phyloP scores from a whole-genome alignment of 2,888 invertebrate genomes.

The Acleris holmiana region DNA sequence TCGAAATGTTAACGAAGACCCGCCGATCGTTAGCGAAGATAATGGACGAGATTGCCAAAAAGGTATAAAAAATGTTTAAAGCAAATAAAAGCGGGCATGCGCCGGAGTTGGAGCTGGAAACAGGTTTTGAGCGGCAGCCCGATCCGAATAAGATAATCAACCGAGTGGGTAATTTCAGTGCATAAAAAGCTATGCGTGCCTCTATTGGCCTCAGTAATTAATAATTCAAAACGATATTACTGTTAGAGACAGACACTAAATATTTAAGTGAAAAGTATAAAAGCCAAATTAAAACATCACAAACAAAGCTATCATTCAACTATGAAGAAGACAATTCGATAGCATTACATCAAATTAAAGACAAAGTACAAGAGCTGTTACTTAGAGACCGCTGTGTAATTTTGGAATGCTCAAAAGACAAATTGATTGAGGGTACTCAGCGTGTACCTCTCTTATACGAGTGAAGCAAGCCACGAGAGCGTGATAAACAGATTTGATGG shows the following conservation, averaged over 20 bases:
- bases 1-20: constrained; percentile 77
- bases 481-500: constrained; percentile 78
- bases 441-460: constrained; percentile 53
- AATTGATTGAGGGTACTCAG: constrained; percentile 68
- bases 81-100: constrained; percentile 79
- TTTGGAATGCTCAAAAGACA: constrained; percentile 64
- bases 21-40: constrained; percentile 77
- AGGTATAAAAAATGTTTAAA: constrained; percentile 79
- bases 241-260: constrained; percentile 26
- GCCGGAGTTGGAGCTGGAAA: constrained; percentile 57
- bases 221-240: constrained; percentile 36
- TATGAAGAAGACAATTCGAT: constrained; percentile 30
- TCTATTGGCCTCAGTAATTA: constrained; percentile 68
- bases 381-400: constrained; percentile 62
- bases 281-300: not conserved
- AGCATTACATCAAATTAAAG: constrained; percentile 48
- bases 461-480: constrained; percentile 49
- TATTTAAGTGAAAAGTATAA: constrained; percentile 27
- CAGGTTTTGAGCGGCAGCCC: constrained; percentile 66
- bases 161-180: constrained; percentile 70
- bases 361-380: constrained; percentile 48
- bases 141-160: constrained; percentile 80
- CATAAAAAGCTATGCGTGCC: constrained; percentile 68
- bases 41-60: constrained; percentile 79
- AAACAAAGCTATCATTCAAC: not conserved